These are phyloP conservation scores for Phocides pigmalion DNA, from an alignment of 1,140 invertebrate species.

Conservation along the genomic window DNA sequence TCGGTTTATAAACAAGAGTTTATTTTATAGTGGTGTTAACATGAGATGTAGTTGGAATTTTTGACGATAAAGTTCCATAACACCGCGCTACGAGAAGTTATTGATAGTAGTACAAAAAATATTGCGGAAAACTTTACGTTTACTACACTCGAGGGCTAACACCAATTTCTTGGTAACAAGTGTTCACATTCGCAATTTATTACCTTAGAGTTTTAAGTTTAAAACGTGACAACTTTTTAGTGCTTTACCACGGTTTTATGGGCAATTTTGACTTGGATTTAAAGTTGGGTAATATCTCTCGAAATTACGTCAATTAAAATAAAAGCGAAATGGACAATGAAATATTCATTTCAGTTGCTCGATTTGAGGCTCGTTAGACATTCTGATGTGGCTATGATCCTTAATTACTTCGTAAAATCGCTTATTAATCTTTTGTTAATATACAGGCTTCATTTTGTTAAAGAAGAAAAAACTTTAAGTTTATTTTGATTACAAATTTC, in stretches of 20 bases:
- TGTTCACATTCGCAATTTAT: slow-evolving; percentile 15
- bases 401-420: slow-evolving; percentile 8
- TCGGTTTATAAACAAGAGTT: slow-evolving; percentile 66
- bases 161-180: slow-evolving; percentile 10
- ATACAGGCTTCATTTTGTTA: no score
- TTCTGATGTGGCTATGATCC: slow-evolving; percentile 14
- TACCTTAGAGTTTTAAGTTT: neutral
- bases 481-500: no score
- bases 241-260: slow-evolving; percentile 22
- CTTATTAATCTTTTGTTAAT: slow-evolving; percentile 11
- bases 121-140: slow-evolving; percentile 12
- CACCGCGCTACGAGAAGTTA: neutral
- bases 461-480: no score
- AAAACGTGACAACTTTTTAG: slow-evolving; percentile 25
- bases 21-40: slow-evolving; percentile 65
- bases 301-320: slow-evolving; percentile 16
- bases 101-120: slow-evolving; percentile 28
- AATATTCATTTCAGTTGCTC: slow-evolving; percentile 16
- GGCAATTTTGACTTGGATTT: slow-evolving; percentile 27
- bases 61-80: slow-evolving; percentile 29
- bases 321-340: slow-evolving; percentile 15
- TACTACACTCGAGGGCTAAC: slow-evolving; percentile 17
- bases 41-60: slow-evolving; percentile 56
- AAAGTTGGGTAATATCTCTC: slow-evolving; percentile 20
- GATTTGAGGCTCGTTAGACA: slow-evolving; percentile 12